A percentile compares a stretch with the other conserved stretches of the same genome.
Evolutionary conservation across 2,113 vertebrate genomes (phyloP).

Genomic region (Merops nubicus): DNA sequence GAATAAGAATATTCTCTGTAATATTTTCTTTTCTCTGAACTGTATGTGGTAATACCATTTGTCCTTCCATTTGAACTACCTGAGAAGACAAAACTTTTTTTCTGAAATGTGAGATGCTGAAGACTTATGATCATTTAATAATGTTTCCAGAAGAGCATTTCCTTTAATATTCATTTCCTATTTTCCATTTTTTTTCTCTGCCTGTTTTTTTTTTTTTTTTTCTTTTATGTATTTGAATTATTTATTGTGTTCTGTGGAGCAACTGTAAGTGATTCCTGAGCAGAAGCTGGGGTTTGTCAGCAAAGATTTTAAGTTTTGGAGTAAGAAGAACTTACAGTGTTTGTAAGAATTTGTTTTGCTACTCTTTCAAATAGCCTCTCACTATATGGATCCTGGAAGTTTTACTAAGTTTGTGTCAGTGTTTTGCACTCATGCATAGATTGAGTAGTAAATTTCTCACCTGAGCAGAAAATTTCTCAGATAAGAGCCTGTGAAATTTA

Average conservation of each 20-base stretch:
- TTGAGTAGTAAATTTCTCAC: neutral
- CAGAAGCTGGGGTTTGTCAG: neutral
- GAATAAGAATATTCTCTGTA: neutral
- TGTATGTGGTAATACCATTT: neutral
- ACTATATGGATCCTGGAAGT: neutral
- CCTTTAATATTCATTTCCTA: neutral
- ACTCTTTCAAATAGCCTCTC: neutral
- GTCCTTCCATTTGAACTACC: neutral
- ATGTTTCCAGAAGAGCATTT: neutral
- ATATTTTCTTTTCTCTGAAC: neutral
- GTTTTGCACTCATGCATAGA: neutral
- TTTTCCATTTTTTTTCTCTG: neutral
- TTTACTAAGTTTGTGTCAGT: neutral
- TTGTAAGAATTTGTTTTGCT: neutral
- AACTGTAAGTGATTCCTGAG: neutral
- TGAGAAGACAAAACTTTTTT: neutral
- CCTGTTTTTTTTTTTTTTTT: neutral
- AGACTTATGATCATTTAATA: neutral
- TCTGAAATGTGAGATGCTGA: neutral
- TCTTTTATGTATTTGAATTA: neutral
- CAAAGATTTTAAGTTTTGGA: neutral
- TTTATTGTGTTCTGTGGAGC: neutral
- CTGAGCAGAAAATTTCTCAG: neutral
- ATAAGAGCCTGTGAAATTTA: neutral
- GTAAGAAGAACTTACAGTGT: fast-evolving